A percentile compares a stretch with the other conserved stretches of the same genome.
Evolutionary conservation across 2,113 vertebrate genomes (phyloP).

Genomic region (Petrocephalus zakoni): DNA sequence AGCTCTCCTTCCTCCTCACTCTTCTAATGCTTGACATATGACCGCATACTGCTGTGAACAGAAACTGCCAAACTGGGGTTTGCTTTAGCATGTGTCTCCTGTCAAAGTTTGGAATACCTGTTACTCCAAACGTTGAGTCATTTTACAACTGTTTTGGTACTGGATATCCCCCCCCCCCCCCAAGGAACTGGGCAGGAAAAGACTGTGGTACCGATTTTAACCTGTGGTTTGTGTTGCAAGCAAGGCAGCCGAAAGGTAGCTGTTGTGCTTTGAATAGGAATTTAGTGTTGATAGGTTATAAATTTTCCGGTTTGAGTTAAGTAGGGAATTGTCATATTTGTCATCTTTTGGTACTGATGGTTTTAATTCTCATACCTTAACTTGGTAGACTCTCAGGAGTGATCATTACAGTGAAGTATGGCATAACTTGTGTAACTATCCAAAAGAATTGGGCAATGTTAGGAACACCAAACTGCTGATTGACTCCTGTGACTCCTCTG

Average conservation of each 20-base stretch:
- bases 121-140: not conserved
- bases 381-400: not conserved
- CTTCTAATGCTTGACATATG: slow-evolving; percentile 3
- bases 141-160: slow-evolving; percentile 1
- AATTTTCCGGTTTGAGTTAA: not conserved
- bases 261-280: not conserved
- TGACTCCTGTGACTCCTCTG: not conserved
- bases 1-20: not conserved
- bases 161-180: not conserved
- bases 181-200: not conserved
- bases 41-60: not conserved
- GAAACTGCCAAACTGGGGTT: slow-evolving; percentile 2
- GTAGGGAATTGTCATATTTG: not conserved
- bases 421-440: too few relatives aligned
- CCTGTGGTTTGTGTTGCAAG: not conserved
- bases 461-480: not conserved
- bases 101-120: not conserved
- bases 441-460: not conserved
- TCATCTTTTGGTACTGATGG: not conserved
- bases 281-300: not conserved
- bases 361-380: not conserved
- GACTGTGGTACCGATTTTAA: not conserved
- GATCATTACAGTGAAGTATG: not conserved
- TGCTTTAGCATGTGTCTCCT: not conserved
- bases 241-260: not conserved